Conservation (phyloP, 1,140 invertebrate species). For the Nymphalis io region DNA sequence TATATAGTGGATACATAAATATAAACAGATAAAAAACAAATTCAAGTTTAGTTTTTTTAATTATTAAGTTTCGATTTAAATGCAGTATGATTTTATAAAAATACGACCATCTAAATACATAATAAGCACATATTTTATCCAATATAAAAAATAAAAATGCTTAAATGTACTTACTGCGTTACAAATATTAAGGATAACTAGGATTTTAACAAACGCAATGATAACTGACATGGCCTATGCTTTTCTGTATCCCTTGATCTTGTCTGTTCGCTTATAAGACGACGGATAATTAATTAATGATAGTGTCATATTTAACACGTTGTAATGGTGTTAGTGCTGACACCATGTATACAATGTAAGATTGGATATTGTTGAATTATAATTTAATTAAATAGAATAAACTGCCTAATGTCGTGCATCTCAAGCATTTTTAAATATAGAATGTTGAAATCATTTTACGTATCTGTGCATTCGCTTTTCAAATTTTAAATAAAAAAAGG, state of each 20-base stretch:
- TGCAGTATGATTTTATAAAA: no score
- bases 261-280: slow-evolving; percentile 52
- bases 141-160: background rate
- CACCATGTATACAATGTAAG: slow-evolving; percentile 11
- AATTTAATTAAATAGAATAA: background rate
- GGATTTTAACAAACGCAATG: slow-evolving; percentile 46
- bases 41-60: no score
- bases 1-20: background rate
- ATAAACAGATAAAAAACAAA: no score
- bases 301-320: slow-evolving; percentile 42
- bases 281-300: slow-evolving; percentile 50
- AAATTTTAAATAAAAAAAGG: background rate
- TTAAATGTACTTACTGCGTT: slow-evolving; percentile 51
- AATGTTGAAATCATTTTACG: no score
- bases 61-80: no score
- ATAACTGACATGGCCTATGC: slow-evolving; percentile 49
- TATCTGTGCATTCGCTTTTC: no score
- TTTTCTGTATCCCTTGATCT: slow-evolving; percentile 39
- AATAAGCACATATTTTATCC: no score
- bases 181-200: slow-evolving; percentile 49
- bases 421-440: no score
- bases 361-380: slow-evolving; percentile 2
- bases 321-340: slow-evolving; percentile 25
- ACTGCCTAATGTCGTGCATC: background rate
- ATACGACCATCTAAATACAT: no score